phyloP scores from a whole-genome alignment of 2,888 invertebrate genomes.

The Drosophila silvestris region DNA sequence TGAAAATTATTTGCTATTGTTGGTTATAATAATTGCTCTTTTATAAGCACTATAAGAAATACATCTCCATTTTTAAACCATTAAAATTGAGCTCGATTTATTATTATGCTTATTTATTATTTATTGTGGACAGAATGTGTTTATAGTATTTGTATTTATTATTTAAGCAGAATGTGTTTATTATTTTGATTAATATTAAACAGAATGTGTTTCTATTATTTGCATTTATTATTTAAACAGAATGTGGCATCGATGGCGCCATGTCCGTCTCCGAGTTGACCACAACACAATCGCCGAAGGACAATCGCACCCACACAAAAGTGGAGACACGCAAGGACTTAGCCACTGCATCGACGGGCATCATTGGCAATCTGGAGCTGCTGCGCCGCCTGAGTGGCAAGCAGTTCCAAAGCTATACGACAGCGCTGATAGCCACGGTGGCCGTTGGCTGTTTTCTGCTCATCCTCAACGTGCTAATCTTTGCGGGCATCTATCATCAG shows the following conservation, averaged over 20 bases:
- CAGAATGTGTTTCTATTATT: background rate
- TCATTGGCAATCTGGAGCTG: slow-evolving; percentile 88
- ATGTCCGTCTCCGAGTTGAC: slow-evolving; percentile 79
- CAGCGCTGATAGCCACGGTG: slow-evolving; percentile 94
- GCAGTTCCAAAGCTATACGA: slow-evolving; percentile 95
- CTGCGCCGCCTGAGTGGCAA: slow-evolving; percentile 90
- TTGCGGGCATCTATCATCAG: slow-evolving; percentile 95
- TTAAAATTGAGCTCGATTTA: background rate
- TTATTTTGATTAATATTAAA: background rate
- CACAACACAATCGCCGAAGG: slow-evolving; percentile 84
- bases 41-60: background rate
- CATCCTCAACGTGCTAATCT: slow-evolving; percentile 93
- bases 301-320: slow-evolving; percentile 77
- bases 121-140: background rate
- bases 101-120: background rate
- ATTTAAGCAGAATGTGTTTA: background rate
- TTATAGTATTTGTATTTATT: background rate
- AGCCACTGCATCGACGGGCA: slow-evolving; percentile 82
- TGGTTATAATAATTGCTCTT: background rate
- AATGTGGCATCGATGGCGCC: slow-evolving; percentile 81
- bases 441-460: slow-evolving; percentile 94
- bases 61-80: background rate
- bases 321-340: slow-evolving; percentile 78
- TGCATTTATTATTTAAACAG: slow-evolving; percentile 29
- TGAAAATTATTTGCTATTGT: background rate